Percentiles rank a stretch among this genome's conserved stretches.
Conservation (phyloP, 2,113 vertebrate species). For the Glaucomys volans region DNA sequence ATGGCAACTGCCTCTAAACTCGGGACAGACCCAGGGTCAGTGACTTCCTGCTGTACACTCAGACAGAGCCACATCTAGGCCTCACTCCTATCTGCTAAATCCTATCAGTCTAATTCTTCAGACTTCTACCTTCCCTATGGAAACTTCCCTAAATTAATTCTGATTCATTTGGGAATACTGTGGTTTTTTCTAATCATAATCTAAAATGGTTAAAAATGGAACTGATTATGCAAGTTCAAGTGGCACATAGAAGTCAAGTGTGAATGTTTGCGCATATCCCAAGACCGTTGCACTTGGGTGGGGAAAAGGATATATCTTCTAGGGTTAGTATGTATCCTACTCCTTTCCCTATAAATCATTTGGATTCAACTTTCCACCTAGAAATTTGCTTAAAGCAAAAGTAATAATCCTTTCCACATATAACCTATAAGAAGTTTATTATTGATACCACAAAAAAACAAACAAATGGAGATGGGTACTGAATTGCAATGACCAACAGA, state of each 20-base stretch:
- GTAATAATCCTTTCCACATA: fast-evolving
- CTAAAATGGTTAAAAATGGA: neutral
- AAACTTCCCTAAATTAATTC: neutral
- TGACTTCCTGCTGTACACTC: neutral
- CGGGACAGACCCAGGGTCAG: no score
- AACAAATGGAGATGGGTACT: neutral
- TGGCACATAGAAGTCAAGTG: no score
- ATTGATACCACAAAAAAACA: neutral
- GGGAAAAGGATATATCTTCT: neutral
- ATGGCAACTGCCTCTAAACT: neutral
- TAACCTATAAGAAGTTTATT: neutral
- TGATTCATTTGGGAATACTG: neutral
- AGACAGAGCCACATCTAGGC: neutral
- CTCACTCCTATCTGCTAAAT: neutral
- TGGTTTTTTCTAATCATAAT: neutral
- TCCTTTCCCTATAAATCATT: neutral
- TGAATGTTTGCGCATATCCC: neutral
- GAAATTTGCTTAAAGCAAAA: neutral
- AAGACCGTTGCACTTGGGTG: neutral
- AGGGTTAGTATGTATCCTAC: neutral
- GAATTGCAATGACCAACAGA: neutral
- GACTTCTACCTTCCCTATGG: neutral
- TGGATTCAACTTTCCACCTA: neutral
- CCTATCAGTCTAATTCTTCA: neutral
- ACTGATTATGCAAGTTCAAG: neutral